Evolutionary conservation across 2,888 invertebrate genomes (phyloP).

Genomic region (Pandemis heparana): DNA sequence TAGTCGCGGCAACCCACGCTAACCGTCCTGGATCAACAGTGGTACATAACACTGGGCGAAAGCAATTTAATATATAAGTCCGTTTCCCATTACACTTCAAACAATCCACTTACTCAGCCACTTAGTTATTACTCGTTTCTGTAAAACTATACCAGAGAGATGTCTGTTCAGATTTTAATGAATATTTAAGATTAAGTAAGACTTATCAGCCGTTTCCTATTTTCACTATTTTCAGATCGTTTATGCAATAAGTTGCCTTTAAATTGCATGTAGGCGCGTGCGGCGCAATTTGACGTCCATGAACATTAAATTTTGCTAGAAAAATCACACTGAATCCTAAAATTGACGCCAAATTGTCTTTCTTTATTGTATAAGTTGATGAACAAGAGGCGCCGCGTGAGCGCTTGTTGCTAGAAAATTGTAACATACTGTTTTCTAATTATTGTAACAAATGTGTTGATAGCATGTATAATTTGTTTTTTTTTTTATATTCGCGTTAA

Average conservation of each 20-base stretch:
- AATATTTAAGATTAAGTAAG: conserved; percentile 4
- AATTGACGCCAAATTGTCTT: conserved; percentile 78
- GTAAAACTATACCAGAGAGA: background rate
- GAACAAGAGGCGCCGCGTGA: conserved; percentile 63
- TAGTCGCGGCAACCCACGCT: background rate
- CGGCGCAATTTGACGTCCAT: conserved; percentile 18
- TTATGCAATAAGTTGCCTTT: conserved; percentile 18
- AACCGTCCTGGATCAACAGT: background rate
- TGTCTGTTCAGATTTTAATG: background rate
- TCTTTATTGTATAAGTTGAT: conserved; percentile 61
- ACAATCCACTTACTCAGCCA: no score
- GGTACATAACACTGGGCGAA: background rate
- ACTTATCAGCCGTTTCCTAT: background rate
- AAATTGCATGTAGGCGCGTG: background rate
- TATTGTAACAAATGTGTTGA: conserved; percentile 77
- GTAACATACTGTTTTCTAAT: conserved; percentile 80
- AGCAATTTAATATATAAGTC: conserved; percentile 7
- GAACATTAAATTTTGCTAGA: conserved; percentile 56
- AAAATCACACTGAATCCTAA: conserved; percentile 63
- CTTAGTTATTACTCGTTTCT: background rate
- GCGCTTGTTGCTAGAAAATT: conserved; percentile 75
- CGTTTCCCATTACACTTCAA: background rate
- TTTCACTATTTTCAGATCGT: background rate
- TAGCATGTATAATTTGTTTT: conserved; percentile 83
- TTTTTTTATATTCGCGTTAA: conserved; percentile 80